A percentile compares a stretch with the other conserved stretches of the same genome.
Evolutionary conservation across 2,888 invertebrate genomes (phyloP).

Genomic region (Apamea crenata): DNA sequence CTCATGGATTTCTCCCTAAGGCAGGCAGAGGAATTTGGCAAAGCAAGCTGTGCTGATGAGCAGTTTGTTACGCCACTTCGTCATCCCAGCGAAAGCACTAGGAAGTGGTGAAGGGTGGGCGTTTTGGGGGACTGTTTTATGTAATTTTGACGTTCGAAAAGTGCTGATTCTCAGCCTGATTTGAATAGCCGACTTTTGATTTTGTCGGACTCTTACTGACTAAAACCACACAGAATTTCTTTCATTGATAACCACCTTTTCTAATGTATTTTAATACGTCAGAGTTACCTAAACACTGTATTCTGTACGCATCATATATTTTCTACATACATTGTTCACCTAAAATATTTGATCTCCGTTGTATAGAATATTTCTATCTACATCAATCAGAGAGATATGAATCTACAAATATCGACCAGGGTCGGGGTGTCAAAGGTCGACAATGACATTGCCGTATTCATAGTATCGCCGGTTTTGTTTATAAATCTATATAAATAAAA

Average conservation of each 20-base stretch:
- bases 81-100: no score
- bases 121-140: no score
- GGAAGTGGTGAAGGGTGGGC: no score
- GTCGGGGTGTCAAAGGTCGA: slow-evolving; percentile 39
- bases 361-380: slow-evolving; percentile 29
- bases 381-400: slow-evolving; percentile 45
- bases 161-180: no score
- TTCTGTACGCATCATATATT: background rate
- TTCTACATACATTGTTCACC: background rate
- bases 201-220: background rate
- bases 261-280: background rate
- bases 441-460: slow-evolving; percentile 26
- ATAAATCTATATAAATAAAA: background rate
- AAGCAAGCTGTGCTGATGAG: no score
- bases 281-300: background rate
- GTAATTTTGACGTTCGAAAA: no score
- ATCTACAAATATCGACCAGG: slow-evolving; percentile 44
- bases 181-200: no score
- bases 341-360: slow-evolving; percentile 14
- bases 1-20: background rate
- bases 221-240: background rate
- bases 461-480: background rate
- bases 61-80: no score
- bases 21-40: background rate
- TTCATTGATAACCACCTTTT: background rate